Evolutionary conservation across 1,140 invertebrate genomes (phyloP).

Genomic region (Aphaenogaster rudis): DNA sequence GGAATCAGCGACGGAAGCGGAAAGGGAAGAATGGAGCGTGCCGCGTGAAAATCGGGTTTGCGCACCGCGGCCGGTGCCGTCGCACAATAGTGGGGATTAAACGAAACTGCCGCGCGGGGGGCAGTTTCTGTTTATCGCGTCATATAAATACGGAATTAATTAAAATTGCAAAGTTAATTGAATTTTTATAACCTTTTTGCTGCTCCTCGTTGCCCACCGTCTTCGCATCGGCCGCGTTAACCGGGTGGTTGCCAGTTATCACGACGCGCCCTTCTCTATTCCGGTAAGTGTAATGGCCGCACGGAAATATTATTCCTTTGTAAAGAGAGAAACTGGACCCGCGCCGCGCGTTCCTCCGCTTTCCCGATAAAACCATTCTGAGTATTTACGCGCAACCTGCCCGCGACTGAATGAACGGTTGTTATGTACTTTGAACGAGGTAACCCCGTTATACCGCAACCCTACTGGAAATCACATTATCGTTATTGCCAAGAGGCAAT

Average conservation of each 20-base stretch:
- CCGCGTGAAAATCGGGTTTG: slow-evolving; percentile 49
- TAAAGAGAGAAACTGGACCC: slow-evolving; percentile 56
- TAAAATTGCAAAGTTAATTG: slow-evolving; percentile 83
- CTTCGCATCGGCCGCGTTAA: slow-evolving; percentile 72
- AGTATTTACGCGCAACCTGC: slow-evolving; percentile 82
- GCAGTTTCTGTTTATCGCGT: slow-evolving; percentile 80
- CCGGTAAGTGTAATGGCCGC: slow-evolving; percentile 82
- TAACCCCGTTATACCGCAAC: slow-evolving; percentile 49
- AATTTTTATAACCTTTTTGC: slow-evolving; percentile 82
- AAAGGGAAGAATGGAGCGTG: slow-evolving; percentile 12
- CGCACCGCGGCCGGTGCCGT: background rate
- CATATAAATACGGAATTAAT: slow-evolving; percentile 84
- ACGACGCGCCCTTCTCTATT: slow-evolving; percentile 72
- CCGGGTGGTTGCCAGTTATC: slow-evolving; percentile 76
- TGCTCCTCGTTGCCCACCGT: slow-evolving; percentile 37
- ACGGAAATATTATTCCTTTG: slow-evolving; percentile 83
- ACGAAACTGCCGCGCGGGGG: slow-evolving; percentile 71
- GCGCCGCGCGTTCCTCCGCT: background rate
- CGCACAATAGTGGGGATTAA: slow-evolving; percentile 75
- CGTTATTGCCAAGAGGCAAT: background rate
- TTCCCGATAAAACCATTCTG: slow-evolving; percentile 79
- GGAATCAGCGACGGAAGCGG: background rate
- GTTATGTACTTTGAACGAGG: slow-evolving; percentile 73
- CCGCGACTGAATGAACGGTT: slow-evolving; percentile 71
- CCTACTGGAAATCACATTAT: slow-evolving; percentile 2